A percentile compares a stretch with the other conserved stretches of the same genome.
Conservation (phyloP, 2,888 invertebrate genomes). For the Elegia similella region DNA sequence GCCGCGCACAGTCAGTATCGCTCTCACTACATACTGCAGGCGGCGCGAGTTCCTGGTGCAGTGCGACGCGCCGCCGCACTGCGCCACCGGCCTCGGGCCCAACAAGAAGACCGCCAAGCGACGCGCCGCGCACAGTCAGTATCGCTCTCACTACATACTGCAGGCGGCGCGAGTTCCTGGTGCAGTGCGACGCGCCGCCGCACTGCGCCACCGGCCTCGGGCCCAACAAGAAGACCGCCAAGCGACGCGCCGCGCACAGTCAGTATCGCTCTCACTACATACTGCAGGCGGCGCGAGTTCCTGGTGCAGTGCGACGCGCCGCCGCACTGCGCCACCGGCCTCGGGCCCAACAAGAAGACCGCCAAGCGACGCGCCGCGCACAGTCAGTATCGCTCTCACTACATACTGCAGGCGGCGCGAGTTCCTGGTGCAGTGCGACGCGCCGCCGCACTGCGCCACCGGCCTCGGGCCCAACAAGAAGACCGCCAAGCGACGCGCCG, state of each 20-base stretch:
- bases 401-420: constrained; percentile 90
- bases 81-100: constrained; percentile 91
- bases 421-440: constrained; percentile 91
- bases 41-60: constrained; percentile 93
- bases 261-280: constrained; percentile 33
- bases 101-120: constrained; percentile 98
- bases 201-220: constrained; percentile 91
- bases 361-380: constrained; percentile 98
- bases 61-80: constrained; percentile 74
- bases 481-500: constrained; percentile 96
- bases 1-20: constrained; percentile 89
- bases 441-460: constrained; percentile 84
- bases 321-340: constrained; percentile 87
- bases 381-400: constrained; percentile 48
- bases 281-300: constrained; percentile 94
- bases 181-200: constrained; percentile 77
- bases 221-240: constrained; percentile 97
- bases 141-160: constrained; percentile 76
- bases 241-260: constrained; percentile 95
- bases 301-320: constrained; percentile 84
- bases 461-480: constrained; percentile 97
- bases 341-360: constrained; percentile 96
- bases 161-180: constrained; percentile 93
- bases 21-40: constrained; percentile 82
- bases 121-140: constrained; percentile 91